Evolutionary conservation across 2,888 invertebrate species (phyloP), one percentile per base, ranked within the genome.

Genomic region (Parasteatoda lunata): DNA sequence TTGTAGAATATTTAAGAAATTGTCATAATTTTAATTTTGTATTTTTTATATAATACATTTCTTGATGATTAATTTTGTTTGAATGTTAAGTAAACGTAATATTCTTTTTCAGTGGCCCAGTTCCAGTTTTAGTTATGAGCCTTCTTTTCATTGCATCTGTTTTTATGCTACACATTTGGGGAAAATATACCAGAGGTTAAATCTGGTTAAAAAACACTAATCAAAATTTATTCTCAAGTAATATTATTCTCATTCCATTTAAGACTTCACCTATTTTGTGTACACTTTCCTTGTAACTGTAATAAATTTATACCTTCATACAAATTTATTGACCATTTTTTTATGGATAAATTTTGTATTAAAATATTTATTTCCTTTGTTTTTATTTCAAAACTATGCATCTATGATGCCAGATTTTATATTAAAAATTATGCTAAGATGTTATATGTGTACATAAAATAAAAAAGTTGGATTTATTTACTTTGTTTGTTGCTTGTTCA

Each of bases 151-250:
- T 99, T 91, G 99, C 99, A 48, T 99, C 98, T 78, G 99, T 99
- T 81, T 99, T 99, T 93, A 98, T 99, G 97, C 95, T 99, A 90
- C 99, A 99, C 94, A 99, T 99, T 92, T 99, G 99, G 99, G 99
- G 99, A 92, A 99, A 99, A 94, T 89, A 85, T 75, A 89, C 84
- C 3, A 75, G 89, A 76, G 72, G 84, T 48, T 89, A 77, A 84
- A 13, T 59, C n/a, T 7, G 4, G 4, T 59, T 4, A 54, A 13
- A 8, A 30, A 30, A 30, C 30, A 30, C 47, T 11, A 48, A 49
- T 8, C 7, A 8, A 6, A 72, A 51, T 72, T 15, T 72, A 15
- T 52, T 30, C n/a, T 4, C 45, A 65, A 8, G 5, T 7, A 45
- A 47, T 45, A 69, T 13, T 15, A 49, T 49, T 66, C 66, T 65